These are phyloP conservation scores for Albula goreensis DNA, from an alignment of 2,113 vertebrate species.

Conservation along the genomic window DNA sequence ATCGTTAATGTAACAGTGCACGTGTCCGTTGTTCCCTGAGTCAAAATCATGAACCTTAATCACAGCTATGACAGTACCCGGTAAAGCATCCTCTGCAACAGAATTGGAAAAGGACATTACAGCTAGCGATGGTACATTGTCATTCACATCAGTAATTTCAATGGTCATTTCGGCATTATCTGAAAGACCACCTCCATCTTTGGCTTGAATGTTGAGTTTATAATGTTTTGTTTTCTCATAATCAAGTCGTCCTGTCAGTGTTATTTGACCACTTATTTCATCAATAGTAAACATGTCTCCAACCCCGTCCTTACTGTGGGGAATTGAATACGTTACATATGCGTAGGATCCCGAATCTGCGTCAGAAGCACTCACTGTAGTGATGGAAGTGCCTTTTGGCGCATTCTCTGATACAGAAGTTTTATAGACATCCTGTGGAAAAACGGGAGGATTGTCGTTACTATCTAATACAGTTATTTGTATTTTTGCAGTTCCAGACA, in stretches of 20 bases:
- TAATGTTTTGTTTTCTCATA: no score
- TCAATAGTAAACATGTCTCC: constrained; percentile 30
- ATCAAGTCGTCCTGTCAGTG: constrained; percentile 24
- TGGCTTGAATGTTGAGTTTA: no score
- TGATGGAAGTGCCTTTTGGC: constrained; percentile 34
- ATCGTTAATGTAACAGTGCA: no score
- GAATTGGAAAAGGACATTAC: constrained; percentile 56
- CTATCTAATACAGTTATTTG: no score
- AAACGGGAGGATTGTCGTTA: constrained; percentile 21
- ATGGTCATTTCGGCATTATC: constrained; percentile 53
- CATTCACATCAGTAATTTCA: constrained; percentile 21
- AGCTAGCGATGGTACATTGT: constrained; percentile 55
- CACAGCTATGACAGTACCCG: constrained; percentile 55
- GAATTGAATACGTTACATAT: no score
- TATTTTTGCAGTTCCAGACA: no score
- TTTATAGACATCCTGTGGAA: constrained; percentile 52
- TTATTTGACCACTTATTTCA: constrained; percentile 44
- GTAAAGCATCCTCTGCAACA: constrained; percentile 52
- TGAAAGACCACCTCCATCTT: constrained; percentile 29
- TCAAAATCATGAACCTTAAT: no score
- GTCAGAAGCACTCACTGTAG: constrained; percentile 52
- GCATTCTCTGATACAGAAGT: constrained; percentile 54
- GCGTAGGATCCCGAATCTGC: no score
- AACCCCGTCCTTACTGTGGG: no score
- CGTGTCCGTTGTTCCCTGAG: no score